Percentiles rank a stretch among this genome's conserved stretches.
These are phyloP conservation scores for Phylloscopus collybita DNA, from an alignment of 2,797 vertebrate species.

Conservation along the genomic window DNA sequence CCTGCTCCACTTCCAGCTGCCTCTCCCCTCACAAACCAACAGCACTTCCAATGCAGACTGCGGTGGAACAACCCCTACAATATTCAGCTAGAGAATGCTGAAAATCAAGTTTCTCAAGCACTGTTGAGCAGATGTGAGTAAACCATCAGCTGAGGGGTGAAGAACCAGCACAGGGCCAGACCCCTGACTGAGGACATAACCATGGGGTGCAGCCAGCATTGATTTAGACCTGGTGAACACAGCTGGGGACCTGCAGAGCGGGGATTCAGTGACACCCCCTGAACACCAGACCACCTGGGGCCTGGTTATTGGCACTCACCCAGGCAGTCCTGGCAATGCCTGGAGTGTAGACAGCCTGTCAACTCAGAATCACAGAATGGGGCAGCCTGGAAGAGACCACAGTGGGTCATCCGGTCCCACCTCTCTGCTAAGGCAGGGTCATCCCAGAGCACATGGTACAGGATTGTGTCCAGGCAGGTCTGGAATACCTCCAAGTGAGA, in stretches of 20 bases:
- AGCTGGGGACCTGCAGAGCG: neutral
- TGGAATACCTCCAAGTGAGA: neutral
- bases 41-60: rapidly evolving
- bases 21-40: no score
- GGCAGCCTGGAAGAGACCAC: neutral
- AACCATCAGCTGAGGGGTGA: neutral
- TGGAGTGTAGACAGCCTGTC: rapidly evolving
- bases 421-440: neutral
- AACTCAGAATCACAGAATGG: neutral
- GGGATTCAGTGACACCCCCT: rapidly evolving
- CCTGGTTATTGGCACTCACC: neutral
- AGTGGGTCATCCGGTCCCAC: neutral
- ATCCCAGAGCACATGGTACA: neutral
- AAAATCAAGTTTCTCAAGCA: neutral
- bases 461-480: neutral
- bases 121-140: neutral
- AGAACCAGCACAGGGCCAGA: neutral
- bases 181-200: neutral
- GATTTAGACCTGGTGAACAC: neutral
- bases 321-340: neutral
- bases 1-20: neutral
- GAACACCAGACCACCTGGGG: rapidly evolving
- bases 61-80: neutral
- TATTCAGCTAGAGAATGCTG: neutral
- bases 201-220: neutral